Conservation (phyloP, 2,113 vertebrate genomes). For the Copsychus sechellarum region DNA sequence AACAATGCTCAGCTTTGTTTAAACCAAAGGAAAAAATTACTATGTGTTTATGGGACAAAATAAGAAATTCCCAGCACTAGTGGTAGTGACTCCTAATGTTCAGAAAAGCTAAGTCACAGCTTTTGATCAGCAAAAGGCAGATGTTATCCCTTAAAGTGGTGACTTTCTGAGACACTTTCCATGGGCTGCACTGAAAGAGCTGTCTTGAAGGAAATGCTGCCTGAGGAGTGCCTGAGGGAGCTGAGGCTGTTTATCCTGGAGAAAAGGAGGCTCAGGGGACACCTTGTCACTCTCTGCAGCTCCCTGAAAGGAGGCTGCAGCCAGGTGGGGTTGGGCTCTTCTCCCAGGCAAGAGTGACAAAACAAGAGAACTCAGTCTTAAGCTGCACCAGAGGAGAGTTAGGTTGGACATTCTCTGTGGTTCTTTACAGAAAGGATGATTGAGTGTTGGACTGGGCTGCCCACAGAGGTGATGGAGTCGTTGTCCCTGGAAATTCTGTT, state of each 20-base stretch:
- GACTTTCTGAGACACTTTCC: neutral
- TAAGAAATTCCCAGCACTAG: neutral
- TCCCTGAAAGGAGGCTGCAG: neutral
- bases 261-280: neutral
- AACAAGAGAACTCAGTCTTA: neutral
- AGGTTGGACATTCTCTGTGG: neutral
- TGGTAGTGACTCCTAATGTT: neutral
- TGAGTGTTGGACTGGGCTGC: neutral
- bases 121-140: neutral
- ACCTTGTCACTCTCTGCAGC: too few relatives aligned
- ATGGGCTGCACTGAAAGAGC: neutral
- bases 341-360: neutral
- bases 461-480: accelerated
- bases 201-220: neutral
- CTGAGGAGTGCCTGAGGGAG: neutral
- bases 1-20: neutral
- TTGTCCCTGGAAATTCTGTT: neutral
- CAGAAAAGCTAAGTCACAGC: neutral
- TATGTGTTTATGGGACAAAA: neutral
- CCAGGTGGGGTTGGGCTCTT: neutral
- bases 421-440: neutral
- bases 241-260: neutral
- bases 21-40: neutral
- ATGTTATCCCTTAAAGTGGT: neutral
- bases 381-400: neutral